phyloP scores from a whole-genome alignment of 53 echinoderm and acorn worm genomes.

The Paracentrotus lividus region DNA sequence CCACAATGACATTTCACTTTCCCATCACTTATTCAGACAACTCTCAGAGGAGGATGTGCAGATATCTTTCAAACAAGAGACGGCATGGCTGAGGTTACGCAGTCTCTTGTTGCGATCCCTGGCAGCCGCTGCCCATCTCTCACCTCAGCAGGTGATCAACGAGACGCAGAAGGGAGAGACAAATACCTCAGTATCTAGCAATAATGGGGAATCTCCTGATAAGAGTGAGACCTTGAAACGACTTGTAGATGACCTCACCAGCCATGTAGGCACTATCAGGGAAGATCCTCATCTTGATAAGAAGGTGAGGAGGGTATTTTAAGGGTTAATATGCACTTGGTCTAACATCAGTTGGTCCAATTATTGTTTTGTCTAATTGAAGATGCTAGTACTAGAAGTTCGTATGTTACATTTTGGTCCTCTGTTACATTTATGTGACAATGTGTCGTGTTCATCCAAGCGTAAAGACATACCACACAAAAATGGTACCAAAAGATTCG shows the following conservation, averaged over 20 bases:
- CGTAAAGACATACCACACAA: too few relatives aligned
- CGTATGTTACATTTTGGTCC: too few relatives aligned
- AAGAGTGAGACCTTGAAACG: slow-evolving; percentile 71
- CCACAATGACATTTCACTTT: too few relatives aligned
- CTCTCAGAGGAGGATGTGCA: slow-evolving; percentile 73
- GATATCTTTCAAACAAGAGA: slow-evolving; percentile 78
- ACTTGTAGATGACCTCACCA: slow-evolving; percentile 73
- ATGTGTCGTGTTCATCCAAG: too few relatives aligned
- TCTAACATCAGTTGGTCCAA: too few relatives aligned
- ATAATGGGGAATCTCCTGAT: slow-evolving; percentile 79
- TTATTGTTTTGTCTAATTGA: too few relatives aligned
- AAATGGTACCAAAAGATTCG: too few relatives aligned
- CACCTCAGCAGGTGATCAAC: slow-evolving; percentile 57
- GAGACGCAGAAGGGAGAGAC: slow-evolving; percentile 11
- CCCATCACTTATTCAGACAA: slow-evolving; percentile 69
- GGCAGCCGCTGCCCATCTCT: slow-evolving; percentile 82
- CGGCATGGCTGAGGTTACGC: slow-evolving; percentile 82
- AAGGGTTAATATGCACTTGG: too few relatives aligned
- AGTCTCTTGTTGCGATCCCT: slow-evolving; percentile 78
- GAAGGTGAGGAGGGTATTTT: slow-evolving; percentile 72
- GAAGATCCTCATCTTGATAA: slow-evolving; percentile 76
- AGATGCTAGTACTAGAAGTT: too few relatives aligned
- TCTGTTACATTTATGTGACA: too few relatives aligned
- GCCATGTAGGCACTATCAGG: slow-evolving; percentile 58
- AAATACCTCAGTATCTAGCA: slow-evolving; percentile 57